Evolutionary conservation across 1,140 invertebrate species (phyloP).

Genomic region (Microplitis mediator): DNA sequence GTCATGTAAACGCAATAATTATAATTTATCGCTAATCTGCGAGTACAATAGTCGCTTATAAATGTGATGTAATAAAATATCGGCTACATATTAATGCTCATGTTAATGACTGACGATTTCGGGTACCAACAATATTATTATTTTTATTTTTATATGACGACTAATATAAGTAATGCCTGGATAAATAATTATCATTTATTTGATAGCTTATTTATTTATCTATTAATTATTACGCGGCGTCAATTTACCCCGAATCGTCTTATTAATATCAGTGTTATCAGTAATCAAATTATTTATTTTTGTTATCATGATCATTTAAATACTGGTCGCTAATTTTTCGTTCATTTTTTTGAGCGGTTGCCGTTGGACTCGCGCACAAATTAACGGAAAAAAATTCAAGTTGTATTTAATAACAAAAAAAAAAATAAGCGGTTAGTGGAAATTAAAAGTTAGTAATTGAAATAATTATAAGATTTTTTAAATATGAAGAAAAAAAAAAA

Average conservation of each 20-base stretch:
- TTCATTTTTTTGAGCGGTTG: constrained; percentile 1
- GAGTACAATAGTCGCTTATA: constrained; percentile 41
- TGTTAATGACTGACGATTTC: too few species aligned
- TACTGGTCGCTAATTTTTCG: not conserved
- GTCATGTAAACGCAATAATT: constrained; percentile 36
- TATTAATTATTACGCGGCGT: not conserved
- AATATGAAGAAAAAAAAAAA: constrained; percentile 3
- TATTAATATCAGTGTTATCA: not conserved
- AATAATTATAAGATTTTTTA: not conserved
- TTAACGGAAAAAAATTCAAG: not conserved
- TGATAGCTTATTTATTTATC: too few species aligned
- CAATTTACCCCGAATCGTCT: not conserved
- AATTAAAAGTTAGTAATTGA: not conserved
- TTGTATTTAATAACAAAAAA: not conserved
- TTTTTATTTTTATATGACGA: not conserved
- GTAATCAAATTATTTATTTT: not conserved
- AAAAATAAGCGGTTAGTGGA: not conserved
- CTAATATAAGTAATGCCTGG: too few species aligned
- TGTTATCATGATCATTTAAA: not conserved
- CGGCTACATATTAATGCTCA: constrained; percentile 36
- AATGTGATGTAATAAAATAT: constrained; percentile 51
- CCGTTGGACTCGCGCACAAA: not conserved
- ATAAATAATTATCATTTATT: not conserved
- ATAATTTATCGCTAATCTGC: constrained; percentile 34
- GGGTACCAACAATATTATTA: not conserved